Conservation (phyloP, 2,888 invertebrate species). For the Xiphydria camelus region DNA sequence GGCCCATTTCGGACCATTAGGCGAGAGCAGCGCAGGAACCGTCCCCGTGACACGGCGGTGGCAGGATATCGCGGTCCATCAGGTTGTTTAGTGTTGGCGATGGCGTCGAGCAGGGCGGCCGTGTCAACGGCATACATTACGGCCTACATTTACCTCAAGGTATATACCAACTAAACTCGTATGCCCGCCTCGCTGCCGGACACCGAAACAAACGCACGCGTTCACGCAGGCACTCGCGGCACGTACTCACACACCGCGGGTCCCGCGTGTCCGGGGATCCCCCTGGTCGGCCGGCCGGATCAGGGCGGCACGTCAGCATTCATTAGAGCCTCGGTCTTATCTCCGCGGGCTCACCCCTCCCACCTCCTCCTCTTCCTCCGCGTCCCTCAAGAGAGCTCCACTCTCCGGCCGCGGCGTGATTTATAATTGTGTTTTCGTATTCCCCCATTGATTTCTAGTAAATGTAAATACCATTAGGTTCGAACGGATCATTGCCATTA, state of each 20-base stretch:
- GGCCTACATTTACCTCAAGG: constrained; percentile 42
- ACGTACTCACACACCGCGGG: neutral
- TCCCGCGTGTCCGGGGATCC: constrained; percentile 3
- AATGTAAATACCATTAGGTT: constrained; percentile 38
- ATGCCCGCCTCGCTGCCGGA: neutral
- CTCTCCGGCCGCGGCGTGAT: constrained; percentile 9
- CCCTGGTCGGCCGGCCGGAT: constrained; percentile 27
- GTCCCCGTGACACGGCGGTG: constrained; percentile 43
- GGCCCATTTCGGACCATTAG: constrained; percentile 25
- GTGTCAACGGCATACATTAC: constrained; percentile 51
- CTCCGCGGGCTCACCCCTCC: constrained; percentile 26
- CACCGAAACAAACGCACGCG: neutral
- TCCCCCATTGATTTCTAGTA: constrained; percentile 38
- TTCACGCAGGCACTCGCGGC: constrained; percentile 10
- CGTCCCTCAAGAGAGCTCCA: neutral
- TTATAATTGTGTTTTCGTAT: constrained; percentile 21
- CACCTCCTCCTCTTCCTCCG: constrained; percentile 1
- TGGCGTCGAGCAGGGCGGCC: constrained; percentile 51
- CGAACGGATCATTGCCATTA: constrained; percentile 36
- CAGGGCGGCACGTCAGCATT: constrained; percentile 42
- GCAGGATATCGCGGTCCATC: constrained; percentile 51
- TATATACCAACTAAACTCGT: constrained; percentile 27
- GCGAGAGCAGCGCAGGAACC: constrained; percentile 19
- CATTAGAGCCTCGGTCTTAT: constrained; percentile 43
- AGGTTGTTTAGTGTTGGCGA: constrained; percentile 52